These are phyloP conservation scores for Chondrosia reniformis DNA, from an alignment of 37 sponge, comb jelly and placozoan genomes.

Conservation along the genomic window DNA sequence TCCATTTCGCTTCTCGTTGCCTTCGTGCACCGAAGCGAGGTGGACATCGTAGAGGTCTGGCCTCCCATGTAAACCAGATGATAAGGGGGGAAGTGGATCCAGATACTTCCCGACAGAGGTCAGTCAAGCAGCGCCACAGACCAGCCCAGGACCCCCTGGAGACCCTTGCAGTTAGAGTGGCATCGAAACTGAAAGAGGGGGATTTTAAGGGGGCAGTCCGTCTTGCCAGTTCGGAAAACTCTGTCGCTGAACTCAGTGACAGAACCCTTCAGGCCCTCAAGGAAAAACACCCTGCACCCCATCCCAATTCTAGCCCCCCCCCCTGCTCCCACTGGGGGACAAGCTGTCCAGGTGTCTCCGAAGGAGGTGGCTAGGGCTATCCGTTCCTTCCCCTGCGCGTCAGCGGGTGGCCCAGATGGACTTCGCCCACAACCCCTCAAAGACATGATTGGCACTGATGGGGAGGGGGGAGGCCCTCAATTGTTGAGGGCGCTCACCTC, in stretches of 20 bases:
- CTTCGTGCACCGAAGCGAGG: slow-evolving; percentile 20
- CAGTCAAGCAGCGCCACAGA: not conserved
- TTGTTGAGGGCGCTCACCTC: not conserved
- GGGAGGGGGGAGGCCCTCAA: not conserved
- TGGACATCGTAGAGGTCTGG: slow-evolving; percentile 13
- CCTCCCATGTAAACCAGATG: slow-evolving; percentile 16
- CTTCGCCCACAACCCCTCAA: slow-evolving; percentile 12
- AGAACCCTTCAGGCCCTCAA: not conserved
- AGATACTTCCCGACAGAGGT: not conserved
- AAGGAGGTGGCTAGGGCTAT: not conserved
- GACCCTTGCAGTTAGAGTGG: not conserved
- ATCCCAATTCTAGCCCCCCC: not conserved
- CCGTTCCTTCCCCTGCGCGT: not conserved
- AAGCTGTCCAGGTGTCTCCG: not conserved
- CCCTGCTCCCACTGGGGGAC: not conserved
- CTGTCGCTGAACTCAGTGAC: not conserved
- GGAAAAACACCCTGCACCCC: not conserved
- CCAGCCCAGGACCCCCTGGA: not conserved
- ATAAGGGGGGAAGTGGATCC: slow-evolving; percentile 16
- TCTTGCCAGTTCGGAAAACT: not conserved
- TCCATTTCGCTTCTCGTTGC: slow-evolving; percentile 21
- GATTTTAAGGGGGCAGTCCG: too few species aligned
- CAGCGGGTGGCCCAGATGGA: not conserved
- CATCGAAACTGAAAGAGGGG: too few species aligned
- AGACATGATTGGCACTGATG: not conserved